Percentiles rank a stretch among this genome's conserved stretches.
phyloP scores from a whole-genome alignment of 2,797 vertebrate species.

The Molossus alvarezi region DNA sequence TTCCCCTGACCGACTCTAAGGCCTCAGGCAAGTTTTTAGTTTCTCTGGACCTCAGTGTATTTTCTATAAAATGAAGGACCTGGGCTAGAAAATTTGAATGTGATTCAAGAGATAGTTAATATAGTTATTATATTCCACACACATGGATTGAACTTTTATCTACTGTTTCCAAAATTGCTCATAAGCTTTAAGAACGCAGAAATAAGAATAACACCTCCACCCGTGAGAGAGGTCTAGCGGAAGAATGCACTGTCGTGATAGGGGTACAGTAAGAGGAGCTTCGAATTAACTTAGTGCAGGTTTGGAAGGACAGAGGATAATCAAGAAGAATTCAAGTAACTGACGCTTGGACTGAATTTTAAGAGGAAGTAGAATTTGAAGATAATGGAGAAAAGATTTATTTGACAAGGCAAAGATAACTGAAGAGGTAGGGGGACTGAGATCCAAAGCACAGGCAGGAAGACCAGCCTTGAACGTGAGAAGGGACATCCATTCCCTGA shows the following conservation, averaged over 20 bases:
- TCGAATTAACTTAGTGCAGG: not conserved
- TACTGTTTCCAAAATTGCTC: not conserved
- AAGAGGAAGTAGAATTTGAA: not conserved
- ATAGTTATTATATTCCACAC: not conserved
- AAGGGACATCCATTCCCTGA: not conserved
- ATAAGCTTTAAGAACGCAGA: not conserved
- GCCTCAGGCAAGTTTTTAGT: not conserved
- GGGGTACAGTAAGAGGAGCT: not conserved
- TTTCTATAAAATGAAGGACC: not conserved
- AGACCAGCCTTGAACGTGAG: not conserved
- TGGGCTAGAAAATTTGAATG: slow-evolving; percentile 12
- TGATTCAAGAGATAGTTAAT: not conserved
- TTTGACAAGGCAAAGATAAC: not conserved
- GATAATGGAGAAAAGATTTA: not conserved
- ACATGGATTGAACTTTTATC: not conserved
- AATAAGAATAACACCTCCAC: slow-evolving; percentile 3
- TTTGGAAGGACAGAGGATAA: not conserved
- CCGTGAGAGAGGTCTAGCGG: not conserved
- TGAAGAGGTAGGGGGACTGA: not conserved
- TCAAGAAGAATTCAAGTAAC: not conserved
- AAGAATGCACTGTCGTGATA: no score
- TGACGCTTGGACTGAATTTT: slow-evolving; percentile 32
- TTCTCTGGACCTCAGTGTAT: not conserved
- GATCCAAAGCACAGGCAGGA: not conserved
- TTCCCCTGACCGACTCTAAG: not conserved